Base-by-base conservation (phyloP, 2,113 vertebrate genomes). In the Peromyscus californicus region DNA sequence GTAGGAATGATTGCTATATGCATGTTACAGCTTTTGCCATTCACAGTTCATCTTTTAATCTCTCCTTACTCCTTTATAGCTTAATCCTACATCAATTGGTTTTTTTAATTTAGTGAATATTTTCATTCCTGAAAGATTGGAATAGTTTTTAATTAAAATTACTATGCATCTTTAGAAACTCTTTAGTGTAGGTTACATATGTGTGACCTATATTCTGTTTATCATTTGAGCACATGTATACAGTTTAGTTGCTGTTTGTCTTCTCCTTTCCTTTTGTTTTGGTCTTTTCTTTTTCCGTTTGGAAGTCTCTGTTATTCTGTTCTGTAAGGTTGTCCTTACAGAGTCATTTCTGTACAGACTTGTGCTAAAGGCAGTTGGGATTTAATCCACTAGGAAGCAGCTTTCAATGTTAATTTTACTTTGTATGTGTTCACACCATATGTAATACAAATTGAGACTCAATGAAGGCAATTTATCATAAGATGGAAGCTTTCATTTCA, bases 341-440 rank as follows among this genome's bases (percentile, higher is more conserved):
- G 17, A 67, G 29, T 67, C 31, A 86, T 67, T 67, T 48, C 29
- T 70, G 11, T 51, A n/a, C 33, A 88, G 31, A 24, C 9, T 42
- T 70, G 48, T 84, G 29, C 21, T 84, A 39, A 26, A 83, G 1
- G 24, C 21, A 63, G 21, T 21, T 63, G 61, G 26, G 51, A 67
- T 79, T 80, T 86, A 67, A 33, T 67, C 26, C 9, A 67, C 42
- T 26, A 86, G 16, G 42, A 86, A 67, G 7, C 3, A 95, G 17
- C 24, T 84, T 90, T 79, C 59, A 87, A 22, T 75, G 45, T 88
- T 63, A 67, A 74, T 8, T 91, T 91, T 94, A 85, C 39, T 86
- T 86, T 67, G 42, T 48, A 86, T 86, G 17, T 36, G 42, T 67
- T 67, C 84, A 86, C 5, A 11, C 29, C 22, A 4, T 69, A 67